Evolutionary conservation across 2,888 invertebrate genomes (phyloP).

Genomic region (Synergus itoensis): DNA sequence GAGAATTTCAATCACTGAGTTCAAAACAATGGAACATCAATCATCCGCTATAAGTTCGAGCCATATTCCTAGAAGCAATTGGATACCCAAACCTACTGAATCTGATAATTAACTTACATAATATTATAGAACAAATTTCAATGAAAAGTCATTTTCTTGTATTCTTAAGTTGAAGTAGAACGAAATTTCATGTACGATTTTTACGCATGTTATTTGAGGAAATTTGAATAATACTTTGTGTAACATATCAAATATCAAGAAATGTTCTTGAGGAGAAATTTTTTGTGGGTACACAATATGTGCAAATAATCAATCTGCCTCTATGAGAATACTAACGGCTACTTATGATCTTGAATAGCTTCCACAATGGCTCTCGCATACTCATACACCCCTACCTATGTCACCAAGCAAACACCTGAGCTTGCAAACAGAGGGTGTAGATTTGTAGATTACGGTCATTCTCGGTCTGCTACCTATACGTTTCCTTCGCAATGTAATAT

Average conservation of each 20-base stretch:
- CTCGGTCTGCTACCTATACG: constrained; percentile 11
- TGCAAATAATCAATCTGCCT: constrained; percentile 45
- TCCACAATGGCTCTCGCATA: constrained; percentile 44
- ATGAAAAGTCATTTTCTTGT: no score
- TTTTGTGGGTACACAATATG: constrained; percentile 20
- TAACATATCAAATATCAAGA: background rate
- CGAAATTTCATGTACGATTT: background rate
- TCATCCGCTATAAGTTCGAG: background rate
- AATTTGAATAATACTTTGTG: background rate
- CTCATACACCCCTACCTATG: constrained; percentile 42
- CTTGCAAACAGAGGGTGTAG: constrained; percentile 42
- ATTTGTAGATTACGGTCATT: constrained; percentile 38
- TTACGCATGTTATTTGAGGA: background rate
- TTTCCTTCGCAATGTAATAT: constrained; percentile 5
- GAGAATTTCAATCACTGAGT: background rate
- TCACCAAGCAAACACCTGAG: constrained; percentile 56
- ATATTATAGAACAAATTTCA: no score
- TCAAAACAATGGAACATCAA: background rate
- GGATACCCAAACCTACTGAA: background rate
- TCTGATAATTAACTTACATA: background rate
- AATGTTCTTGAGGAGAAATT: constrained; percentile 28
- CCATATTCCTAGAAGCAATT: background rate
- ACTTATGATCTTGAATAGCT: constrained; percentile 49
- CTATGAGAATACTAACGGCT: constrained; percentile 48
- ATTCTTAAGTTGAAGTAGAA: background rate